phyloP scores from a whole-genome alignment of 2,888 invertebrate genomes.

The Rugalucina vietnamica region DNA sequence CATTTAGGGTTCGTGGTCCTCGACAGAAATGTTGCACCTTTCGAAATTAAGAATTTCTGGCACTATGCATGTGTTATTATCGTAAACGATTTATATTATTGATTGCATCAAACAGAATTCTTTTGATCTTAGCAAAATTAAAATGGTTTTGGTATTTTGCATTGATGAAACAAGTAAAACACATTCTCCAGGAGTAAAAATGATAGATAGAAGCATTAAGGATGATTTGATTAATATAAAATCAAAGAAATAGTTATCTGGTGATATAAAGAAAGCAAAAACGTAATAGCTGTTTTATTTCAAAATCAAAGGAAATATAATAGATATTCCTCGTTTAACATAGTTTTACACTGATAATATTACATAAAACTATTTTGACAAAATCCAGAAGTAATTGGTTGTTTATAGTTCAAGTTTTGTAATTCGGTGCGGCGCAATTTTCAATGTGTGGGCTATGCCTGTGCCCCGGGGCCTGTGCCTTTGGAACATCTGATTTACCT shows the following conservation, averaged over 20 bases:
- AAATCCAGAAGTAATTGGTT: too few species aligned
- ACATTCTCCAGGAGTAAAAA: neutral
- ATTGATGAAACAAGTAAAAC: neutral
- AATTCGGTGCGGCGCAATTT: too few species aligned
- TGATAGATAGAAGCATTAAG: constrained; percentile 1
- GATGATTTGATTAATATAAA: neutral
- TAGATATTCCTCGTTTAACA: neutral
- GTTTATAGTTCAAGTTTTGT: too few species aligned
- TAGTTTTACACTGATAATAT: neutral
- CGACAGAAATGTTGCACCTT: too few species aligned
- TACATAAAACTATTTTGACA: too few species aligned
- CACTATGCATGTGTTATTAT: too few species aligned
- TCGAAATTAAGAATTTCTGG: too few species aligned
- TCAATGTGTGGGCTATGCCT: too few species aligned
- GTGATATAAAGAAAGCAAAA: neutral
- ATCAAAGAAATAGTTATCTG: neutral
- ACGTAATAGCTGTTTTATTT: neutral
- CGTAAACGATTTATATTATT: too few species aligned
- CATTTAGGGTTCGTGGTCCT: too few species aligned
- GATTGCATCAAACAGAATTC: neutral
- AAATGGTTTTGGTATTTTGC: neutral
- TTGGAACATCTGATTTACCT: too few species aligned
- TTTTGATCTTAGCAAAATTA: neutral
- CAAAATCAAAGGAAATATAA: constrained; percentile 4
- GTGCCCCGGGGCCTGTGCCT: too few species aligned